These are phyloP conservation scores for Reticulitermes lucifugus DNA, from an alignment of 2,888 invertebrate species.

Conservation along the genomic window DNA sequence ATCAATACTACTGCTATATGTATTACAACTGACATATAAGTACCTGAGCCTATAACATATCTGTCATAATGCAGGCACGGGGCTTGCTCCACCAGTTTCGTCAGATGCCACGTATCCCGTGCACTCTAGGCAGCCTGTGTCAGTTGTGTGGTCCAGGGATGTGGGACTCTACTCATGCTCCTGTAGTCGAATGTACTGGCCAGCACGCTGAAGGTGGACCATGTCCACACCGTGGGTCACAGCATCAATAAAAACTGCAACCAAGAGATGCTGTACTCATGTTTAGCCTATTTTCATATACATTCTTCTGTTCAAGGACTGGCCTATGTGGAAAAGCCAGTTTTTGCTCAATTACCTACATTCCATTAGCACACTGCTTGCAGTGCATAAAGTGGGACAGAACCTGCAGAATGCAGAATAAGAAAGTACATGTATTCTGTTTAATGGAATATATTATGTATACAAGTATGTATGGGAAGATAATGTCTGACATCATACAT, in stretches of 20 bases:
- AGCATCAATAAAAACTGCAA: neutral
- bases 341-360: neutral
- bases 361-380: neutral
- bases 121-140: conserved; percentile 88
- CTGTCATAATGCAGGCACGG: conserved; percentile 71
- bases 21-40: too few relatives aligned
- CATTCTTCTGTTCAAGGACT: neutral
- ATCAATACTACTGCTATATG: too few relatives aligned
- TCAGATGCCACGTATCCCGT: conserved; percentile 87
- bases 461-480: neutral
- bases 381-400: neutral
- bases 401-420: too few relatives aligned
- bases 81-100: conserved; percentile 92
- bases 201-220: conserved; percentile 39
- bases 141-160: conserved; percentile 92
- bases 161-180: conserved; percentile 94
- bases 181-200: conserved; percentile 79
- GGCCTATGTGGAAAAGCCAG: neutral
- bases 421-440: neutral
- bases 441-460: neutral
- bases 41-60: neutral
- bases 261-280: neutral
- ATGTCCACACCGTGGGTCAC: conserved; percentile 47
- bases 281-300: neutral
- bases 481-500: neutral